Base-by-base conservation (phyloP, 2,888 invertebrate species). In the Idaea straminata region DNA sequence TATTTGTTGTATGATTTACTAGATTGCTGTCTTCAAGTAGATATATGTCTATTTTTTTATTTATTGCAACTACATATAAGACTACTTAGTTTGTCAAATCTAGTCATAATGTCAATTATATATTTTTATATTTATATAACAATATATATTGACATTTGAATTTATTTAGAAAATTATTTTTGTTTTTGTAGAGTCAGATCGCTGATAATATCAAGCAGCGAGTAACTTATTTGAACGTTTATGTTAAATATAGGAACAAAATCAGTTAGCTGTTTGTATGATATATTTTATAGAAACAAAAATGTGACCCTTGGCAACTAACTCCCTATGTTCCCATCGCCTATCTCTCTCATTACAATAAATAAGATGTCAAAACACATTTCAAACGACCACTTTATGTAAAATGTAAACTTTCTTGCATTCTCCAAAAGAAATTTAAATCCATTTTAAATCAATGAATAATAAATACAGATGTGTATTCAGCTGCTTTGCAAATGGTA, bases 401-500 rank as follows among this genome's bases (percentile, higher is more conserved):
- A 70, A 72, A 69, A 68, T 62, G n/a, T 69, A 64, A 64, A 68
- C 64, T 69, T 70, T 69, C 64, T 66, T 67, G 66, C 65, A 72
- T 64, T 68, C 63, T 66, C 65, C 64, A 68, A 36, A 70, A 68
- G 63, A 69, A 72, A 66, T 73, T 68, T 69, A 69, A 65, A 72
- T 71, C 71, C 65, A 74, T 77, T 75, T 72, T 72, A 74, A 77
- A 77, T 76, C 75, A 76, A 79, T 72, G 73, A 77, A 79, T 76
- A 79, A 80, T 76, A 77, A 76, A 77, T 77, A 72, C 57, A 64
- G 70, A 69, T 66, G 66, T 71, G 74, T 76, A 71, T 69, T 75
- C 73, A 74, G 73, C 75, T 75, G 71, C 74, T 77, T 74, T 76
- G 73, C 65, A 77, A 78, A 77, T 75, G 74, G 72, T 77, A 77